These are phyloP conservation scores for Acipenser oxyrinchus DNA, from an alignment of 2,797 vertebrate genomes.

Conservation along the genomic window DNA sequence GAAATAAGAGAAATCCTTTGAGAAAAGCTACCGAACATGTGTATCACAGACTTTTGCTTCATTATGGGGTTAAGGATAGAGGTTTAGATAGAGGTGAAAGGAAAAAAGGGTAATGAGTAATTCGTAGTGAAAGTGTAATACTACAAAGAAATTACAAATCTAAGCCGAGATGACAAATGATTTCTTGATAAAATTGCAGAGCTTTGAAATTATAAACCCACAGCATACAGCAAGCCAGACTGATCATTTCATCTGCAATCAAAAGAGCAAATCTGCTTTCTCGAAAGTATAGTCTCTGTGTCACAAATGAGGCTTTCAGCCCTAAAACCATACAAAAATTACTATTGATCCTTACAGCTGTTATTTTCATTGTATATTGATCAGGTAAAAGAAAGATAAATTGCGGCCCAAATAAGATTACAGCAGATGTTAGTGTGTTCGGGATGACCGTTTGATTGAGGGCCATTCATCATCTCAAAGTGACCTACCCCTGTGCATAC, in stretches of 20 bases:
- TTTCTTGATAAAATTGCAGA: slow-evolving; percentile 1
- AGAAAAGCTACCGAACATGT: neutral
- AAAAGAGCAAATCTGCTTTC: slow-evolving; percentile 29
- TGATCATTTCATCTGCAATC: slow-evolving; percentile 39
- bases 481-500: slow-evolving; percentile 36
- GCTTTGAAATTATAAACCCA: slow-evolving; percentile 36
- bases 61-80: neutral
- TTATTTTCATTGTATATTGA: slow-evolving; percentile 86
- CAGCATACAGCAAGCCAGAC: slow-evolving; percentile 14
- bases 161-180: neutral
- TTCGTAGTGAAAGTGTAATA: neutral
- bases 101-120: neutral
- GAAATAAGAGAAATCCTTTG: neutral
- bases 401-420: slow-evolving; percentile 58
- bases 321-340: slow-evolving; percentile 72
- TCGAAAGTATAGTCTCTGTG: slow-evolving; percentile 50
- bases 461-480: slow-evolving; percentile 56
- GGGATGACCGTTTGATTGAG: slow-evolving; percentile 46
- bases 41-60: neutral
- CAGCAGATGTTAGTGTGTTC: slow-evolving; percentile 47
- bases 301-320: slow-evolving; percentile 49
- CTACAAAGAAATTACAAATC: neutral
- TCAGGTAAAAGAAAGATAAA: slow-evolving; percentile 77
- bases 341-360: slow-evolving; percentile 80
- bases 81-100: neutral